Conservation (phyloP, 2,113 vertebrate genomes). For the Anarhynchus alexandrinus region DNA sequence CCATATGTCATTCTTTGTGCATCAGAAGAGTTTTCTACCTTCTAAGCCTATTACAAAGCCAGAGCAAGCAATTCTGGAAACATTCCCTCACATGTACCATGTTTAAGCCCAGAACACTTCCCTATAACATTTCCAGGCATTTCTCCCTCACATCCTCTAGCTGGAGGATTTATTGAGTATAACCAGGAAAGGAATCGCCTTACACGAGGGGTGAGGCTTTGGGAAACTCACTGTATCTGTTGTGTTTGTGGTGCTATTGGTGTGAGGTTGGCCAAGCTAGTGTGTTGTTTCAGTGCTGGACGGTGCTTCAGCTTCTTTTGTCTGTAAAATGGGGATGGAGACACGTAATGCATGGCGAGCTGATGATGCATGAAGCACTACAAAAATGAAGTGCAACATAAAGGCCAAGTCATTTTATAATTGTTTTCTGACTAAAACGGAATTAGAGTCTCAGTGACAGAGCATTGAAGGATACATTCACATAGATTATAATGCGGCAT, state of each 20-base stretch:
- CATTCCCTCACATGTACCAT: neutral
- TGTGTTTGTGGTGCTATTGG: neutral
- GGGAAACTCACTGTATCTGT: neutral
- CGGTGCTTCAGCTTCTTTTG: neutral
- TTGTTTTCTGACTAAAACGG: slow-evolving; percentile 54
- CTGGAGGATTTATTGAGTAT: neutral
- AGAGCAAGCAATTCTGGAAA: neutral
- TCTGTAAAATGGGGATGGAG: neutral
- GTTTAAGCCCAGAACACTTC: neutral
- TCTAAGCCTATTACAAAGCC: neutral
- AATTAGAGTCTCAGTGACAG: slow-evolving; percentile 40
- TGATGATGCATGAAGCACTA: slow-evolving; percentile 36
- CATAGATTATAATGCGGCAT: slow-evolving; percentile 35
- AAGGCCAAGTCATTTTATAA: slow-evolving; percentile 53
- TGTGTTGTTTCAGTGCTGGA: neutral
- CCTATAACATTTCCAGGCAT: too few relatives aligned
- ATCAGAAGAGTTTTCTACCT: neutral
- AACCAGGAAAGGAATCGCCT: neutral
- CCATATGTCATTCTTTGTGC: neutral
- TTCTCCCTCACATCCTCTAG: neutral
- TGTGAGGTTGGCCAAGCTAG: neutral
- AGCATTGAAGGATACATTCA: slow-evolving; percentile 19
- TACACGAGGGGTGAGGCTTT: neutral
- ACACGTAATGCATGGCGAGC: neutral
- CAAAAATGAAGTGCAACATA: slow-evolving; percentile 19